Conservation (phyloP, 2,888 invertebrate species). For the Spatulosminthurus flaviceps region DNA sequence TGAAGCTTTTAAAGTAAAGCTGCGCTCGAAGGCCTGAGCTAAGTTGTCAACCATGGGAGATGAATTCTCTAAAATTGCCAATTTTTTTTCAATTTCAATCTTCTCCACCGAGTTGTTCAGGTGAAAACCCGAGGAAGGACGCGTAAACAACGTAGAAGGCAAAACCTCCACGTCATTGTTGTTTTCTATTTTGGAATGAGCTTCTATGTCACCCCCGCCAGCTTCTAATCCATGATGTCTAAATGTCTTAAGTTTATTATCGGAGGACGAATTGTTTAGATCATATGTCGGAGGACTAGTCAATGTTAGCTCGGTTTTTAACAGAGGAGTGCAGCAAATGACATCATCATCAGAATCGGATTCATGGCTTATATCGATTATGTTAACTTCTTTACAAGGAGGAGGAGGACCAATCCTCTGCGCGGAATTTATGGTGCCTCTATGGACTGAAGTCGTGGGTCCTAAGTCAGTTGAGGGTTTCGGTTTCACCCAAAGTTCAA, state of each 20-base stretch:
- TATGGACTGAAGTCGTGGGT: no score
- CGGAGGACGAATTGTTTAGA: not conserved
- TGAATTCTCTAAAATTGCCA: conserved; percentile 53
- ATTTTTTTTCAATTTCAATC: conserved; percentile 24
- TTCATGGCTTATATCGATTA: conserved; percentile 5
- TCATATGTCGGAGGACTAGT: not conserved
- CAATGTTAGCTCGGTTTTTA: not conserved
- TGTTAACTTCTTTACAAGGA: conserved; percentile 4
- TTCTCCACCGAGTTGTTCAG: not conserved
- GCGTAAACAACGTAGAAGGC: not conserved
- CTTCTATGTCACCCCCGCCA: not conserved
- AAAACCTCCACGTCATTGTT: conserved; percentile 37
- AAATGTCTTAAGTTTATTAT: no score
- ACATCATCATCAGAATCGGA: not conserved
- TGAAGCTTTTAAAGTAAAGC: conserved; percentile 67
- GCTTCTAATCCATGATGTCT: not conserved
- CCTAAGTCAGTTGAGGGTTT: no score
- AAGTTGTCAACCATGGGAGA: conserved; percentile 64
- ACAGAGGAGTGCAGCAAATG: not conserved
- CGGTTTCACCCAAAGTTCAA: no score
- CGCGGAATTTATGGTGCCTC: no score
- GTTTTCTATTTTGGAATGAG: conserved; percentile 22
- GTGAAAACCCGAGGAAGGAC: not conserved
- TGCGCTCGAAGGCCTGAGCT: conserved; percentile 66
- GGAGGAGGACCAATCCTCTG: no score